Evolutionary conservation across 2,797 vertebrate genomes (phyloP), one percentile per base, ranked within the genome.

Genomic region (Chaunax sp.): DNA sequence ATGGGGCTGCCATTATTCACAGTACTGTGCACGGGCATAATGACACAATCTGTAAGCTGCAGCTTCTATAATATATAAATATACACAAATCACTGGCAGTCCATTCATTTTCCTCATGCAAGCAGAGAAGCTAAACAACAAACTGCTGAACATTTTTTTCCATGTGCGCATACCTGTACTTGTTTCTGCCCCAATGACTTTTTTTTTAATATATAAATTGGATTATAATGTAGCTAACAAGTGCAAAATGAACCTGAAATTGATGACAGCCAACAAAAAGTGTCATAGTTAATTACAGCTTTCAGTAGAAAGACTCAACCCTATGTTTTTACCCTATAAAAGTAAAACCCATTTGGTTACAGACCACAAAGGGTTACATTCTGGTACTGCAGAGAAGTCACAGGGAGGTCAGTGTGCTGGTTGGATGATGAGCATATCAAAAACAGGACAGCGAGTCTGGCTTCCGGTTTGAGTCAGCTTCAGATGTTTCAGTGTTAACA

Each of bases 131-230:
- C 2, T 19, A 3, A 25, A 74, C 23, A 50, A 60, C 59, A 44
- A 46, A 43, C 51, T 6, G 56, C 25, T 22, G 19, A 19, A n/a
- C n/a, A n/a, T 49, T 26, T 8, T 49, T 49, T 16, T 25, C 16
- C 45, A 47, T 46, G 30, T 60, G 38, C 52, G 41, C 19, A 20
- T 18, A 1, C n/a, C n/a, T n/a, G n/a, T 23, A 46, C 16, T 51
- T 18, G 40, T 47, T 65, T 68, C 33, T 56, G 58, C 22, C 30
- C 28, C 45, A 62, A 66, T 45, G 49, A 54, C 22, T 35, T 28
- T n/a, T 10, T 38, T 43, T 53, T 40, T 40, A 28, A 44, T 13
- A 5, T 13, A 8, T n/a, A 28, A 11, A 10, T 19, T 56, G 41
- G 26, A 28, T 67, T 15, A 22, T 18, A 38, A 0, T 12, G 9